A percentile compares a stretch with the other conserved stretches of the same genome.
phyloP scores from a whole-genome alignment of 2,113 vertebrate species.

The Heloderma charlesbogerti region DNA sequence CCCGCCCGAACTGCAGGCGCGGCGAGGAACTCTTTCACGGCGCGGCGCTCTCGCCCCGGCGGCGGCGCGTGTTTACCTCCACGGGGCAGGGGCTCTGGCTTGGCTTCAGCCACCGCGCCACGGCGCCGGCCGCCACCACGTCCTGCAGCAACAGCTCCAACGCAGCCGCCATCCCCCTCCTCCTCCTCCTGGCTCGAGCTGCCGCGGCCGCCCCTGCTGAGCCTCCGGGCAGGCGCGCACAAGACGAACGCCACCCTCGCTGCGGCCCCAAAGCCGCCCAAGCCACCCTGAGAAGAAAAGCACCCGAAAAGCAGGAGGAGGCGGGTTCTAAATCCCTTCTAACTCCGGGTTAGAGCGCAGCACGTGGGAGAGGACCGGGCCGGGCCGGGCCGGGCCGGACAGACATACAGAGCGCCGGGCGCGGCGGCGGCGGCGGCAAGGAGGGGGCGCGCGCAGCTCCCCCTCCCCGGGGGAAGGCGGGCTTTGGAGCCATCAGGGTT shows the following conservation, averaged over 20 bases:
- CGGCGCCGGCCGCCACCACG: conserved; percentile 81
- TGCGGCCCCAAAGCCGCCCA: neutral
- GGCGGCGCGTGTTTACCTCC: conserved; percentile 67
- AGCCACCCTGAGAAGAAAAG: neutral
- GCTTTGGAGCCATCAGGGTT: neutral
- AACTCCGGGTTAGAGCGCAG: neutral
- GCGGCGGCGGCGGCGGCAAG: neutral
- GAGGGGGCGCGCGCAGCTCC: neutral
- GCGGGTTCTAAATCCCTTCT: neutral
- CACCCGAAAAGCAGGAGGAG: neutral
- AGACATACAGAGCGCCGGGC: neutral
- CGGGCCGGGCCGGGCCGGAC: neutral
- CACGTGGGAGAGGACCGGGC: neutral
- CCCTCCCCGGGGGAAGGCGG: neutral
- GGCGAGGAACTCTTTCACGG: neutral
- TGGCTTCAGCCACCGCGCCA: conserved; percentile 82
- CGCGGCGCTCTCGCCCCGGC: neutral
- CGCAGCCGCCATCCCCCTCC: conserved; percentile 90
- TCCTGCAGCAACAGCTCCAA: conserved; percentile 88
- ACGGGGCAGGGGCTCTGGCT: conserved; percentile 55
- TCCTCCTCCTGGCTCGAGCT: neutral
- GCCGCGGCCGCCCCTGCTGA: conserved; percentile 27
- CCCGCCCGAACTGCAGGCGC: conserved; percentile 9
- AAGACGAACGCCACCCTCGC: neutral
- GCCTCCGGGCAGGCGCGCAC: conserved; percentile 58